Evolutionary conservation across 1,140 invertebrate genomes (phyloP).

Genomic region (Aphelinus certus): DNA sequence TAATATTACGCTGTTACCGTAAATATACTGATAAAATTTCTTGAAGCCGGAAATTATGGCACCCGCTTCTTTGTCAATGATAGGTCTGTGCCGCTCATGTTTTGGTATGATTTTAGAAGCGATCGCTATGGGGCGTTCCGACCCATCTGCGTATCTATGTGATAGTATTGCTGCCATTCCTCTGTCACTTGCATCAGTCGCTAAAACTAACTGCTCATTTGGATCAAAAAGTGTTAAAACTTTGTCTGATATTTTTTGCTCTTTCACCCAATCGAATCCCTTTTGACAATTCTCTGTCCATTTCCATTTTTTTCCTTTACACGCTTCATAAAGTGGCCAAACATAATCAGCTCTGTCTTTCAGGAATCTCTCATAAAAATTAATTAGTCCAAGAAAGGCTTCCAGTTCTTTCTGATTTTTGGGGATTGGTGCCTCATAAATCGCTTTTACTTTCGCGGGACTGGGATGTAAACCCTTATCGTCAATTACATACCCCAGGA

Average conservation of each 20-base stretch:
- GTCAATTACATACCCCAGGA: constrained; percentile 50
- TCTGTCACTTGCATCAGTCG: constrained; percentile 62
- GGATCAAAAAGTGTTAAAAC: constrained; percentile 43
- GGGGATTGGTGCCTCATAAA: constrained; percentile 44
- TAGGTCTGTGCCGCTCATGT: background rate
- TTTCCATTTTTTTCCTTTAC: constrained; percentile 1
- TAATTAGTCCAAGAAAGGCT: constrained; percentile 46
- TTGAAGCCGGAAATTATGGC: too few species aligned
- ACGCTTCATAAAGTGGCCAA: constrained; percentile 25
- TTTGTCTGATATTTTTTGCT: constrained; percentile 42
- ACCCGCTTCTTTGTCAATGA: background rate
- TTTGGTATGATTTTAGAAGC: background rate
- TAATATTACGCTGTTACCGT: constrained; percentile 48
- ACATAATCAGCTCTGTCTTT: constrained; percentile 31
- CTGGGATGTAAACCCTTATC: constrained; percentile 43
- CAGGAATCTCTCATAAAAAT: constrained; percentile 48
- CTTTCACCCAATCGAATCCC: constrained; percentile 46
- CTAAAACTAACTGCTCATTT: constrained; percentile 27
- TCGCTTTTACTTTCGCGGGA: constrained; percentile 48
- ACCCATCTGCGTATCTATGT: constrained; percentile 56
- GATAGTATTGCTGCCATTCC: constrained; percentile 64
- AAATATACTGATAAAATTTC: constrained; percentile 55
- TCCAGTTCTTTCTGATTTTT: constrained; percentile 45
- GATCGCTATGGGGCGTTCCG: constrained; percentile 41
- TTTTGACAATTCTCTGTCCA: constrained; percentile 42